Evolutionary conservation across 2,113 vertebrate species (phyloP).

Genomic region (Myrmecobius fasciatus): DNA sequence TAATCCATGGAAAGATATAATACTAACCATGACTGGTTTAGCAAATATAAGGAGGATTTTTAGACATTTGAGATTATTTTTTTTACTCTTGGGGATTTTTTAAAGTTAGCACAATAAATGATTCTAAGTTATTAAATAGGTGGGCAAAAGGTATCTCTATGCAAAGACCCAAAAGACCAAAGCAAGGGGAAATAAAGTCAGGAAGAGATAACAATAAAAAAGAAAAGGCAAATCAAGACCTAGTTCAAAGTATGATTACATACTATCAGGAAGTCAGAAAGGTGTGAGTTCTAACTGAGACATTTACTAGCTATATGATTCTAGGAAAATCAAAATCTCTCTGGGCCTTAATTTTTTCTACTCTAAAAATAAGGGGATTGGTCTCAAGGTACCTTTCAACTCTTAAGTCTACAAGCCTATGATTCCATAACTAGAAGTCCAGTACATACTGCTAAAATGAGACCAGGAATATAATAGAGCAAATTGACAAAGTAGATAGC

Average conservation of each 20-base stretch:
- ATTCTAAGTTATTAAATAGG: conserved; percentile 5
- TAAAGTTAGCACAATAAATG: background rate
- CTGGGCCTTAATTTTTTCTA: background rate
- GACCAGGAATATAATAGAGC: background rate
- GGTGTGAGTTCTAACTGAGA: background rate
- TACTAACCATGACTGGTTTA: conserved; percentile 21
- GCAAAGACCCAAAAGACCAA: background rate
- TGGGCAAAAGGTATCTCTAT: background rate
- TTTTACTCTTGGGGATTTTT: conserved; percentile 37
- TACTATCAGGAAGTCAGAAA: background rate
- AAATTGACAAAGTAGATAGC: too few relatives aligned
- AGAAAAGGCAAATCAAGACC: background rate
- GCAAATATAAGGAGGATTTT: conserved; percentile 11
- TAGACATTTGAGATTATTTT: conserved; percentile 20
- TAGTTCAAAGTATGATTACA: background rate
- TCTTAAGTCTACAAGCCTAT: background rate
- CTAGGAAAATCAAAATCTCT: too few relatives aligned
- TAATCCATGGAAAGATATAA: background rate
- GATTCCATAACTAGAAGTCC: background rate
- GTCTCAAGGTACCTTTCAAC: background rate
- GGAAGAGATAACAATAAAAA: conserved; percentile 1
- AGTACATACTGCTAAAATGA: background rate
- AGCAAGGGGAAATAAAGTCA: background rate
- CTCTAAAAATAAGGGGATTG: background rate
- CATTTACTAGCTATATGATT: background rate